Percentiles rank a stretch among this genome's conserved stretches.
phyloP scores from a whole-genome alignment of 2,797 vertebrate species.

The Lepidocolaptes lacrymiger region DNA sequence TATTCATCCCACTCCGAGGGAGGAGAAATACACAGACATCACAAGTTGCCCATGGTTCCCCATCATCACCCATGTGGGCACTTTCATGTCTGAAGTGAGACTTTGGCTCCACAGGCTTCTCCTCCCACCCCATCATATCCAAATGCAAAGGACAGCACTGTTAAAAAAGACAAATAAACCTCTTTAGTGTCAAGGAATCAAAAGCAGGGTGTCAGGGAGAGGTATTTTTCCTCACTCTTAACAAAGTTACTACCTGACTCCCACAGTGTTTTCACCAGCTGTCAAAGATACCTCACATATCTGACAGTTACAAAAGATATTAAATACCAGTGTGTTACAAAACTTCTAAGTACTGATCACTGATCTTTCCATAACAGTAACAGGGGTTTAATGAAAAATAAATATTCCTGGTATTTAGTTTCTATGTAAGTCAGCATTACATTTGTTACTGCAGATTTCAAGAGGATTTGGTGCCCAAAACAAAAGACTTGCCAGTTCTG shows the following conservation, averaged over 20 bases:
- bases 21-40: neutral
- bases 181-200: neutral
- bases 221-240: neutral
- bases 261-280: constrained; percentile 33
- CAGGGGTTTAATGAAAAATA: neutral
- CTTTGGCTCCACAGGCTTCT: neutral
- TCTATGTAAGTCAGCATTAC: neutral
- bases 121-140: neutral
- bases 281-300: neutral
- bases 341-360: neutral
- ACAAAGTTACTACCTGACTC: constrained; percentile 14
- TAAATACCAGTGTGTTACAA: neutral
- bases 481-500: neutral
- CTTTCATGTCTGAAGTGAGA: neutral
- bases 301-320: neutral
- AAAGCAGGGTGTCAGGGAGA: neutral
- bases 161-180: neutral
- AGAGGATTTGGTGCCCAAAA: neutral
- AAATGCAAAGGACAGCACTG: neutral
- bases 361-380: neutral
- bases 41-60: neutral
- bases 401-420: neutral
- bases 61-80: neutral
- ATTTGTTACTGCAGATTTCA: neutral
- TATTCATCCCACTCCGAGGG: neutral